phyloP scores from a whole-genome alignment of 2,797 vertebrate species.

The Eulemur mongoz region DNA sequence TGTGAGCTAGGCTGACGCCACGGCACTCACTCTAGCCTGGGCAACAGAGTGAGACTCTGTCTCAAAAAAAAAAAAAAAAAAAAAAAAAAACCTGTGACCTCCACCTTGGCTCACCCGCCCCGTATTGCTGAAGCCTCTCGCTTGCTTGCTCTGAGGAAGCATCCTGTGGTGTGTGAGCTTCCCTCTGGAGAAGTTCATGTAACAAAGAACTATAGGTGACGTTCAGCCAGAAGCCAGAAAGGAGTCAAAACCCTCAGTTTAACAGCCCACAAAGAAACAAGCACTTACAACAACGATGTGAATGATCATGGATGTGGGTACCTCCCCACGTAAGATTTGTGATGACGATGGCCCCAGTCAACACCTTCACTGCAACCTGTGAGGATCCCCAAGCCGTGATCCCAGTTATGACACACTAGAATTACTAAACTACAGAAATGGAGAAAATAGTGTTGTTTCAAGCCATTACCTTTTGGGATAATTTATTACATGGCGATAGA shows the following conservation, averaged over 20 bases:
- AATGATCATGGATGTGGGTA: not conserved
- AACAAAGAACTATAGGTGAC: not conserved
- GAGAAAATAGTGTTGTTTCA: not conserved
- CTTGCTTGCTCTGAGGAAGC: not conserved
- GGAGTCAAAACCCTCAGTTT: not conserved
- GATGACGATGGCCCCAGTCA: not conserved
- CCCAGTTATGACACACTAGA: too few species aligned
- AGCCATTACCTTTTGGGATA: not conserved
- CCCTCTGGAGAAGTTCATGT: fast-evolving
- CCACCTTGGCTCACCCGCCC: not conserved
- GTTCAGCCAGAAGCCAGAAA: not conserved
- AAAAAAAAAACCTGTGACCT: not conserved
- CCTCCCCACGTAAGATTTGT: not conserved
- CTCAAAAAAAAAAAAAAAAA: too few species aligned
- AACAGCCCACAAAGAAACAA: not conserved
- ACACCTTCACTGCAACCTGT: not conserved
- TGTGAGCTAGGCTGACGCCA: too few species aligned
- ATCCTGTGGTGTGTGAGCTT: not conserved
- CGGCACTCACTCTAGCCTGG: too few species aligned
- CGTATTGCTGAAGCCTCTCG: not conserved
- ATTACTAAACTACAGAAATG: not conserved
- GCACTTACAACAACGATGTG: not conserved
- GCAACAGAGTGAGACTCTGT: too few species aligned
- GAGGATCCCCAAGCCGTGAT: not conserved
- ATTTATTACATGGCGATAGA: not conserved